Evolutionary conservation across 2,797 vertebrate species (phyloP).

Genomic region (Centroberyx gerrardi): DNA sequence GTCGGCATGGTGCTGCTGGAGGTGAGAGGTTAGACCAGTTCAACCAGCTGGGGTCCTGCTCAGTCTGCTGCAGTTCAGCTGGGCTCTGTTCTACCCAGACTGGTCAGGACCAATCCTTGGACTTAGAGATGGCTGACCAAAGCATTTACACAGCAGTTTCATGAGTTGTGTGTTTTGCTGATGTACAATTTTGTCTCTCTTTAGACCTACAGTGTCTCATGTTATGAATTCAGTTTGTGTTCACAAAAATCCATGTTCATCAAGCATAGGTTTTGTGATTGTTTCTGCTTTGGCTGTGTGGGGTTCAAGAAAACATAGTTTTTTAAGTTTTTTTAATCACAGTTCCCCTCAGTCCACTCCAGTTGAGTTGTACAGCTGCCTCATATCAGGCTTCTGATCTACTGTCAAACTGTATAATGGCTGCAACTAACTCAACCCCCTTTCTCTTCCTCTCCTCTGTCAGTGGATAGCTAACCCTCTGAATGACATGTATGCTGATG

Average conservation of each 20-base stretch:
- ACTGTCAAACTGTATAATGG: background rate
- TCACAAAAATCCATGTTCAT: background rate
- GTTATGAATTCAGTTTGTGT: background rate
- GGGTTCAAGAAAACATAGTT: background rate
- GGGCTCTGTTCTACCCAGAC: background rate
- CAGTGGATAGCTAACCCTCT: conserved; percentile 95
- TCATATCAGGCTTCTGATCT: background rate
- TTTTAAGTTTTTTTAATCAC: too few relatives aligned
- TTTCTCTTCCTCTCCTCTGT: conserved; percentile 1
- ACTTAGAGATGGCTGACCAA: background rate
- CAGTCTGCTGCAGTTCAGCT: background rate
- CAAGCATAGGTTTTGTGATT: background rate
- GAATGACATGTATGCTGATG: conserved; percentile 95
- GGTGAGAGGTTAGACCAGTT: conserved; percentile 74
- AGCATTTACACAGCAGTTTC: background rate
- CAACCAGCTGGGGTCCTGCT: background rate
- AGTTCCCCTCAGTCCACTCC: background rate
- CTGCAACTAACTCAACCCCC: background rate
- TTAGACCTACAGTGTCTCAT: background rate
- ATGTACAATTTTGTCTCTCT: background rate
- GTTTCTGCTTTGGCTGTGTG: background rate
- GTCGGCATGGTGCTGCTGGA: conserved; percentile 91
- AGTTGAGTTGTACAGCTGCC: background rate
- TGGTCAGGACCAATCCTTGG: background rate
- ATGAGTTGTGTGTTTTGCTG: background rate